These are phyloP conservation scores for Heliocidaris erythrogramma DNA, from an alignment of 35 echinoderm and acorn worm genomes.

Conservation along the genomic window DNA sequence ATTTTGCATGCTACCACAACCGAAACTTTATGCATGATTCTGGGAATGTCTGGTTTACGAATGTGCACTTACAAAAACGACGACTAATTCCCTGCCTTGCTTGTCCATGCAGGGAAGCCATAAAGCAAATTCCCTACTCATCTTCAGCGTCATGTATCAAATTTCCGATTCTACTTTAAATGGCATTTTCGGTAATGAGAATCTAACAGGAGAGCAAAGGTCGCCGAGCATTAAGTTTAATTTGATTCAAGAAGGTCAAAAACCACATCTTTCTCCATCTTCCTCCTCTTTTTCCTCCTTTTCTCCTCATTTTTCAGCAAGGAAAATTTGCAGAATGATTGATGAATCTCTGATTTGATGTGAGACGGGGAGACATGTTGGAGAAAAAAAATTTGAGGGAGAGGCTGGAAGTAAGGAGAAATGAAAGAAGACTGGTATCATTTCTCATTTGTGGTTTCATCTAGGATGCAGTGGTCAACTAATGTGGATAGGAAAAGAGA, in stretches of 20 bases:
- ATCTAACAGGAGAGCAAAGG: neutral
- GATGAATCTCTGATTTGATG: constrained; percentile 16
- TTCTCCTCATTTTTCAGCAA: constrained; percentile 1
- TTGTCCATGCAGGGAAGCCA: neutral
- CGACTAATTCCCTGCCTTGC: neutral
- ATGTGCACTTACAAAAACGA: neutral
- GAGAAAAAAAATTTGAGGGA: neutral
- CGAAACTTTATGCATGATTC: neutral
- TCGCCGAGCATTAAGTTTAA: neutral
- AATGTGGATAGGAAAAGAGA: neutral
- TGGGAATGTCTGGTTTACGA: neutral
- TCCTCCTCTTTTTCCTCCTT: neutral
- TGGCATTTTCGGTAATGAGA: neutral
- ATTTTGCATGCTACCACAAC: neutral
- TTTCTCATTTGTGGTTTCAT: constrained; percentile 4
- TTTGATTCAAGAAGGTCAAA: neutral
- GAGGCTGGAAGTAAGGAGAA: neutral
- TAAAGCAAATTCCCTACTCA: neutral
- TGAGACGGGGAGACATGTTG: neutral
- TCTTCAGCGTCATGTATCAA: neutral
- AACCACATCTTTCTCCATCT: constrained; percentile 1
- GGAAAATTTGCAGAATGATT: constrained; percentile 30
- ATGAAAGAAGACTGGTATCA: neutral
- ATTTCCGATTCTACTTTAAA: neutral
- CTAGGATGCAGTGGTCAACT: neutral